A percentile compares a stretch with the other conserved stretches of the same genome.
phyloP scores from a whole-genome alignment of 2,888 invertebrate species.

The Hypomecis atomaria region DNA sequence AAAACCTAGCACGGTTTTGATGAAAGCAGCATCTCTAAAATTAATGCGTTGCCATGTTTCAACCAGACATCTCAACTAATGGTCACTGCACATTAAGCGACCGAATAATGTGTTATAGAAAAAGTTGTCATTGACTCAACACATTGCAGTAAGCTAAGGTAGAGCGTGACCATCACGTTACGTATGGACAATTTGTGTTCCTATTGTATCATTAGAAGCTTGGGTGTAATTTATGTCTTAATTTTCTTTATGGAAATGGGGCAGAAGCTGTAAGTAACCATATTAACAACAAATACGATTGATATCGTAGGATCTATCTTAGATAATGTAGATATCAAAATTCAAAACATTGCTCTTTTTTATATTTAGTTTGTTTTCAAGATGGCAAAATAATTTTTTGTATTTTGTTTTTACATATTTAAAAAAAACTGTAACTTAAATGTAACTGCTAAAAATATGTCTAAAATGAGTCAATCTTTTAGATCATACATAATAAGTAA shows the following conservation, averaged over 20 bases:
- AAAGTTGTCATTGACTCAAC: conserved; percentile 62
- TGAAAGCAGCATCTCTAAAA: conserved; percentile 41
- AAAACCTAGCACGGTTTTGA: conserved; percentile 7
- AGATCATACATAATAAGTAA: too few species aligned
- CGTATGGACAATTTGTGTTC: conserved; percentile 68
- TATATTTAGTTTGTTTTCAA: too few species aligned
- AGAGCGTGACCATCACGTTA: conserved; percentile 75
- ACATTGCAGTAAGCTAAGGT: conserved; percentile 55
- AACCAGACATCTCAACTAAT: conserved; percentile 40
- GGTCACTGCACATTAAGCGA: conserved; percentile 51
- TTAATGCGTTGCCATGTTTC: conserved; percentile 70
- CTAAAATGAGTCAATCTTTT: too few species aligned
- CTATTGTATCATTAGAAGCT: conserved; percentile 64
- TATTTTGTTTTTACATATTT: too few species aligned
- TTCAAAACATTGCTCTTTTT: too few species aligned
- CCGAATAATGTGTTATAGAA: conserved; percentile 54
- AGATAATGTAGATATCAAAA: too few species aligned
- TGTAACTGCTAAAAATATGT: too few species aligned
- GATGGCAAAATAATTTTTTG: too few species aligned
- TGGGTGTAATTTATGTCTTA: conserved; percentile 78
- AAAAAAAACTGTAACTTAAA: too few species aligned
- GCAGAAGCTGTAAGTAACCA: conserved; percentile 59
- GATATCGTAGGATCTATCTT: too few species aligned
- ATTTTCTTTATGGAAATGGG: conserved; percentile 70
- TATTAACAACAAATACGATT: conserved; percentile 53